These are phyloP conservation scores for Charaxes varanes DNA, from an alignment of 1,140 invertebrate genomes.

Conservation along the genomic window DNA sequence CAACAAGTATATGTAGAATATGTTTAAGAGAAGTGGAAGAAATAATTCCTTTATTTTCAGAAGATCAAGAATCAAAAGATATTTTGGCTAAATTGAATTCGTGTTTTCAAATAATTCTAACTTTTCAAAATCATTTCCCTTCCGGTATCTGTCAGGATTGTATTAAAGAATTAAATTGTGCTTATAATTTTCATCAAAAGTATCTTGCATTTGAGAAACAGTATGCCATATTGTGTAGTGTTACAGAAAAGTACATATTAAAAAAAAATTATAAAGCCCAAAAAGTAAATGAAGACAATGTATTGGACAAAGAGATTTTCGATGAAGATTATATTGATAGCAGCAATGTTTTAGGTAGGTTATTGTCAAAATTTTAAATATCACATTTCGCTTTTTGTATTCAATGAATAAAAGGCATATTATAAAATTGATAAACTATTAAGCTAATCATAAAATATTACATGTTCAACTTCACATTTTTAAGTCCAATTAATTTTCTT, in stretches of 20 bases:
- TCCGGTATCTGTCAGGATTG: slow-evolving; percentile 40
- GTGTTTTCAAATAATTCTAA: slow-evolving; percentile 48
- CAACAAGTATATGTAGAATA: slow-evolving; percentile 36
- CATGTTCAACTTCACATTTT: no score
- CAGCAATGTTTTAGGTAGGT: no score
- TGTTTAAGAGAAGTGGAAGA: slow-evolving; percentile 32
- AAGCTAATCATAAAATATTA: no score
- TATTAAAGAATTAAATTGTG: slow-evolving; percentile 35
- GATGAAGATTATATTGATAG: no score
- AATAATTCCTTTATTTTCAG: slow-evolving; percentile 28
- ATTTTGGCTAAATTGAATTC: slow-evolving; percentile 38
- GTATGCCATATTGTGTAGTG: slow-evolving; percentile 19
- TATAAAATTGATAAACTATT: no score
- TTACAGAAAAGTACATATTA: slow-evolving; percentile 9
- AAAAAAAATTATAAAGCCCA: slow-evolving; percentile 7
- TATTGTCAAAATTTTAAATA: no score
- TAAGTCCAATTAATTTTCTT: slow-evolving; percentile 6
- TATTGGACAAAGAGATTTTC: no score
- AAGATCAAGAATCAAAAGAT: slow-evolving; percentile 27
- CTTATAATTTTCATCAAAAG: slow-evolving; percentile 44
- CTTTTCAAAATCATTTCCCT: slow-evolving; percentile 32
- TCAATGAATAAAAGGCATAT: no score
- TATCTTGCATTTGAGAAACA: slow-evolving; percentile 40
- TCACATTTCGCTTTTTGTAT: no score
- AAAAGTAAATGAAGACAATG: slow-evolving; percentile 11